Evolutionary conservation across 2,113 vertebrate genomes (phyloP).

Genomic region (Hyperopisus bebe): DNA sequence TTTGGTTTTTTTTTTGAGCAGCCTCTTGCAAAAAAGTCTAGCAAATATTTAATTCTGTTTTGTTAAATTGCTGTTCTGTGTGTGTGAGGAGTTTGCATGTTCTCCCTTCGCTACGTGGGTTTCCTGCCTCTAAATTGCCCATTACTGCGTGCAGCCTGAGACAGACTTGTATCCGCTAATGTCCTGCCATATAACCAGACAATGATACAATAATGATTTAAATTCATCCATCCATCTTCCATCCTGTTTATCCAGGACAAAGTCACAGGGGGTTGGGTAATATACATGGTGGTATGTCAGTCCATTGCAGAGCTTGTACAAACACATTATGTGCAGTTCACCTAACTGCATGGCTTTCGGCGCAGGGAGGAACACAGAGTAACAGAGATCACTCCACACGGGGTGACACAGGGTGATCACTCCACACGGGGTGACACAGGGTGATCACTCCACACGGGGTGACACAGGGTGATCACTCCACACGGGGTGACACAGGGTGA

Average conservation of each 20-base stretch:
- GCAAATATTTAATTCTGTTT: not conserved
- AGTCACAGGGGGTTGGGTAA: not conserved
- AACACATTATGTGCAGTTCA: not conserved
- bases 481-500: too few species aligned
- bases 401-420: not conserved
- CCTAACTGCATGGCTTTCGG: not conserved
- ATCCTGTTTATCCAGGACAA: not conserved
- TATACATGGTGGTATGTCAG: not conserved
- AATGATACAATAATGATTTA: not conserved
- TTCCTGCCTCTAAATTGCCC: not conserved
- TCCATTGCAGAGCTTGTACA: not conserved
- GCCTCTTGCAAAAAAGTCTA: not conserved
- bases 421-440: not conserved
- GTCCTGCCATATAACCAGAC: not conserved
- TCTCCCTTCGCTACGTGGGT: not conserved
- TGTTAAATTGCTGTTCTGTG: not conserved
- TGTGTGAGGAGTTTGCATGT: not conserved
- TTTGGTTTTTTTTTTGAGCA: not conserved
- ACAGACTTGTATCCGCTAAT: not conserved
- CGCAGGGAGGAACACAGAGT: not conserved
- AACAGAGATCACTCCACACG: not conserved
- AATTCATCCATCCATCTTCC: not conserved
- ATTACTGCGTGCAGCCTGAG: not conserved
- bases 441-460: not conserved
- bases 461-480: too few species aligned